Evolutionary conservation across 2,797 vertebrate species (phyloP), one percentile per base, ranked within the genome.

Genomic region (Nannoperca australis): DNA sequence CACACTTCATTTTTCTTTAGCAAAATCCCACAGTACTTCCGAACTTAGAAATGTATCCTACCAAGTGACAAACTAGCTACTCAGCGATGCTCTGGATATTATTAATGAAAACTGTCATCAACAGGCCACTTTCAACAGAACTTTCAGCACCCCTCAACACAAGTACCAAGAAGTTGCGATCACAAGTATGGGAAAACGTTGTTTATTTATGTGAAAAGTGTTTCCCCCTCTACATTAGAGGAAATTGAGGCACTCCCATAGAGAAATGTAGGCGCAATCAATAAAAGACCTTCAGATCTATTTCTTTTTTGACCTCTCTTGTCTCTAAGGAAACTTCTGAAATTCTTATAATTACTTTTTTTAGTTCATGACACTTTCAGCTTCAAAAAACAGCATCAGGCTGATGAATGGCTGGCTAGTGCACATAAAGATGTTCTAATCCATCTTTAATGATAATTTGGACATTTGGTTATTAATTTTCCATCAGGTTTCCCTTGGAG

Each of bases 361-460:
- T 66, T 70, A 59, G 38, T 50, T 51, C 13, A 36, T 44, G 70
- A 55, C 47, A 54, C 51, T 72, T 78, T 50, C 7, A 58, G 55
- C 71, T 36, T 24, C 40, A 42, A 55, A 38, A 76, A 85, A 72
- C 38, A 47, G 53, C 45, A 42, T 17, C 2, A 0, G 30, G 50
- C 68, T 83, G 73, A 88, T 88, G 78, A 78, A 89, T 83, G n/a
- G 49, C n/a, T 15, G 3, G 47, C 38, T 54, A 56, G 59, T 56
- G 72, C 74, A 73, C 50, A 64, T 83, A 65, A 83, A 84, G 34
- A 83, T 79, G 67, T 78, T 81, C 40, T 82, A 82, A 89, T 91
- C 79, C 70, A 86, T 88, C 85, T 88, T 70, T 80, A 79, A 85
- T 78, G 79, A 82, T 87, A 49, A 82, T 67, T 68, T 76, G 55